A percentile compares a stretch with the other conserved stretches of the same genome.
Conservation (phyloP, 2,797 vertebrate genomes). For the Anas acuta region DNA sequence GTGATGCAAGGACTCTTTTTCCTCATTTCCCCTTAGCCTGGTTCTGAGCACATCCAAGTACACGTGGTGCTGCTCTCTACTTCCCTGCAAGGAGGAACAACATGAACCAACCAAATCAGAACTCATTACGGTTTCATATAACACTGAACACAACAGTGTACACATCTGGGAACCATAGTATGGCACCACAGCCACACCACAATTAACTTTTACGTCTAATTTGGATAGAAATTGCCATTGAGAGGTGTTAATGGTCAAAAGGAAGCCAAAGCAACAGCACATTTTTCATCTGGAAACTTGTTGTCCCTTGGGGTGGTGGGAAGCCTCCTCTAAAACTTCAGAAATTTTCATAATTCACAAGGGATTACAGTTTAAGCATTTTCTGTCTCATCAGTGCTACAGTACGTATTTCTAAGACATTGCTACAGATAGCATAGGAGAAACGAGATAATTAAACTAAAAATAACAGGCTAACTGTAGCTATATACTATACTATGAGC, state of each 20-base stretch:
- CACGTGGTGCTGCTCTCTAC: background rate
- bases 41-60: background rate
- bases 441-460: background rate
- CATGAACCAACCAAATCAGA: background rate
- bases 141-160: accelerated
- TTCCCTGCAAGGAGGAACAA: background rate
- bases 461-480: background rate
- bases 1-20: background rate
- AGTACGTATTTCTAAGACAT: background rate
- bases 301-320: background rate
- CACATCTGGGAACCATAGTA: background rate
- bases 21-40: background rate
- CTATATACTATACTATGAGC: no score
- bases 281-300: background rate
- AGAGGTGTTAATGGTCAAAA: background rate
- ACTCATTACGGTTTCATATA: background rate
- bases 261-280: background rate
- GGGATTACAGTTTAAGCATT: background rate
- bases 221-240: background rate
- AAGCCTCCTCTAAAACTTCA: background rate
- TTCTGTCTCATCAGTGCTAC: background rate
- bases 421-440: background rate
- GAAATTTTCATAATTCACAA: background rate
- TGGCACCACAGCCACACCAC: background rate
- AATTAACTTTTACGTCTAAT: background rate